Evolutionary conservation across 2,888 invertebrate genomes (phyloP), one percentile per base, ranked within the genome.

Genomic region (Muscina levida): DNA sequence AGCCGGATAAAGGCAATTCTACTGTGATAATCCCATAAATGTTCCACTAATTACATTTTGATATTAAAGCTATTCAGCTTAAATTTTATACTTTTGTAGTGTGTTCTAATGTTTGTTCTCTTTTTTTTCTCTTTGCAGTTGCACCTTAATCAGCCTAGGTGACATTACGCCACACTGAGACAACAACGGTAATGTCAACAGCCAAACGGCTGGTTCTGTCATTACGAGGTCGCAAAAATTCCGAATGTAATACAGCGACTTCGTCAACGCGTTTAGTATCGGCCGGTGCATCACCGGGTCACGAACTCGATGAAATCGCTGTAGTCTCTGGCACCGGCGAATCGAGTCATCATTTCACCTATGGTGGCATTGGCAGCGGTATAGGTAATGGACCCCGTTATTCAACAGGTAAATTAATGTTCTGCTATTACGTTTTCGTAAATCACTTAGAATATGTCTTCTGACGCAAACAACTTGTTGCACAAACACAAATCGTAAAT

Each of bases 291-390:
- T 90, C 90, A 82, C 89, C 89, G 65, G 90, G 90, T 75, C 93
- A 93, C 91, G 94, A 94, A 87, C 91, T 93, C 83, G 93, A 93
- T 86, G 94, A 94, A 90, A 94, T 94, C 86, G 93, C 94, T 79
- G 92, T 94, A 84, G 93, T 94, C 83, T 93, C 93, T 65, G 93
- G 93, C 84, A 92, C 92, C 84, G 93, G 93, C 79, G 88, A 91
- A 82, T 88, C 90, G 66, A 89, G 88, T 84, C 89, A 90, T 86
- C 88, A 88, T 85, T 86, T 89, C 84, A 85, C 88, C 82, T 89
- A 88, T 87, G 88, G 88, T 85, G 85, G 85, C 79, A 85, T 86
- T 83, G 85, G 87, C 82, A 85, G 83, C 22, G 79, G 84, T 78
- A 85, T 82, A 79, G 85, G 85, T 85, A 85, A 86, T 86, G 87